Conservation (phyloP, 2,797 vertebrate genomes). For the Trematomus bernacchii region DNA sequence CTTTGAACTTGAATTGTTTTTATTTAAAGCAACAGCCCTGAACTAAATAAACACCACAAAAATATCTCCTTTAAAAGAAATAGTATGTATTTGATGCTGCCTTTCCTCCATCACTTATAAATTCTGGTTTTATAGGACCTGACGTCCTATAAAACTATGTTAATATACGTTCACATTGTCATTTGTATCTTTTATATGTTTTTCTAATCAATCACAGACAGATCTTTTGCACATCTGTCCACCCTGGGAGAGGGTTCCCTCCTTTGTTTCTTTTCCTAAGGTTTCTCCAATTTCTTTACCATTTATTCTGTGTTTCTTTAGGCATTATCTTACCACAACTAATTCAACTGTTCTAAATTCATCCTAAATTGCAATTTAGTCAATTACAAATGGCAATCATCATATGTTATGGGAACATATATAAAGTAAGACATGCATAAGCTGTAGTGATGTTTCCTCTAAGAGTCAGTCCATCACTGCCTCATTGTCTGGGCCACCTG, state of each 20-base stretch:
- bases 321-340: background rate
- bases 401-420: background rate
- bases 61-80: background rate
- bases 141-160: too few species aligned
- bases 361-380: background rate
- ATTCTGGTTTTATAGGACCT: background rate
- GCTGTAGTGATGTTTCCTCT: background rate
- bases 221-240: too few species aligned
- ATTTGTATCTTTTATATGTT: too few species aligned
- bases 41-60: background rate
- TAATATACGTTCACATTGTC: too few species aligned
- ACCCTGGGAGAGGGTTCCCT: too few species aligned
- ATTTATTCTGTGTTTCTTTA: too few species aligned
- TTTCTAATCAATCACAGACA: too few species aligned
- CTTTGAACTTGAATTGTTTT: background rate
- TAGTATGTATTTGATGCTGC: background rate
- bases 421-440: background rate
- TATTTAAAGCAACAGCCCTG: background rate
- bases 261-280: too few species aligned
- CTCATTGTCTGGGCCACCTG: background rate
- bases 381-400: background rate
- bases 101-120: background rate
- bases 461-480: background rate
- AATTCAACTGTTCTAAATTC: background rate
- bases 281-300: too few species aligned